Percentiles rank a stretch among this genome's conserved stretches.
Evolutionary conservation across 2,113 vertebrate species (phyloP).

Genomic region (Sceloporus undulatus): DNA sequence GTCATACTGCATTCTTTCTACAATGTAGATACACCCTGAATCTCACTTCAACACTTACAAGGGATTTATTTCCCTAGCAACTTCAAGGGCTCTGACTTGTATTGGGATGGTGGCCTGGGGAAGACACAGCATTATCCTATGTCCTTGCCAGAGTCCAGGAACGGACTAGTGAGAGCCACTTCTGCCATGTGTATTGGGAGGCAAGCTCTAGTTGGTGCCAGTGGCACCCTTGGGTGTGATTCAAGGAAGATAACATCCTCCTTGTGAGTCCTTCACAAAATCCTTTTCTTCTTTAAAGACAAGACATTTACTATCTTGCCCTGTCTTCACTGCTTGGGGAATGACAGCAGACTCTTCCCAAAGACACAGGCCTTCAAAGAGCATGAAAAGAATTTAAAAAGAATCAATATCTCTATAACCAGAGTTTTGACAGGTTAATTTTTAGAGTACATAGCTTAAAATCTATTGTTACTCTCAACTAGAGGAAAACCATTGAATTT

Average conservation of each 20-base stretch:
- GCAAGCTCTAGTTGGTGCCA: not conserved
- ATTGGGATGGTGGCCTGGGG: not conserved
- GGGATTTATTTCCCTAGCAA: not conserved
- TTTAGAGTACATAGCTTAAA: too few relatives aligned
- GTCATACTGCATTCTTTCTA: too few relatives aligned
- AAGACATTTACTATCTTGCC: not conserved
- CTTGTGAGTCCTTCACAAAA: not conserved
- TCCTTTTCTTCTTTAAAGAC: not conserved
- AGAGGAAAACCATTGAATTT: too few relatives aligned
- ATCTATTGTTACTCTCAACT: too few relatives aligned
- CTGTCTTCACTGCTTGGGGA: not conserved
- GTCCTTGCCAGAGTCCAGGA: not conserved
- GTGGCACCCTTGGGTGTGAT: not conserved
- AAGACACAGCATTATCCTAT: not conserved
- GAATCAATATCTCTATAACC: not conserved
- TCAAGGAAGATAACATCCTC: not conserved
- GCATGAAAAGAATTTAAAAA: conserved; percentile 3
- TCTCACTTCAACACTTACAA: too few relatives aligned
- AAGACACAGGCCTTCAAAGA: not conserved
- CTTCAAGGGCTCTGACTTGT: not conserved
- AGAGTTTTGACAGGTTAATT: too few relatives aligned
- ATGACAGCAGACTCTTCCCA: not conserved
- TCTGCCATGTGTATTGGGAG: not conserved
- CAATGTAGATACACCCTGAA: too few relatives aligned
- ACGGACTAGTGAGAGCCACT: not conserved